Percentiles rank a stretch among this genome's conserved stretches.
Evolutionary conservation across 2,113 vertebrate genomes (phyloP).

Genomic region (Anguilla japonica): DNA sequence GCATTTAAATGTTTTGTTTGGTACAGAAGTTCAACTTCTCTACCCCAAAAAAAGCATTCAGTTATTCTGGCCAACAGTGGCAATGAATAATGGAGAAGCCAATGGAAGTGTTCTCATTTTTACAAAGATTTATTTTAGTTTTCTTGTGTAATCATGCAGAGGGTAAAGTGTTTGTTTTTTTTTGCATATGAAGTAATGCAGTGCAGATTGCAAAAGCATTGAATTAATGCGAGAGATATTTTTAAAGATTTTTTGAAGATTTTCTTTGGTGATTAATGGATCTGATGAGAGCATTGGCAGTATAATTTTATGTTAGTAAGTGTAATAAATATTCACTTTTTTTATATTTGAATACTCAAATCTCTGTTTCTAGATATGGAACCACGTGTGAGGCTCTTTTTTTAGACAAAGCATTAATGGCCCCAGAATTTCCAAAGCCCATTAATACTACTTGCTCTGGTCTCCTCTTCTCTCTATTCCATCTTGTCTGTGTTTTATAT

Average conservation of each 20-base stretch:
- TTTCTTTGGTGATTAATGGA: not conserved
- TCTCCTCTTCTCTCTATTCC: no score
- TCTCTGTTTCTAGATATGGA: not conserved
- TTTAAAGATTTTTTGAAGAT: not conserved
- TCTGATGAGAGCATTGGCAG: not conserved
- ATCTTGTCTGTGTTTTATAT: no score
- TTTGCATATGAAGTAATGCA: no score
- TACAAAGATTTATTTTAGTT: not conserved
- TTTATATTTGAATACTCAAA: not conserved
- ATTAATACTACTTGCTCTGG: no score
- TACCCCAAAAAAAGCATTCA: conserved; percentile 24
- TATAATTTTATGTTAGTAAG: no score
- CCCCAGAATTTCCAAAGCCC: not conserved
- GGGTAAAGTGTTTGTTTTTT: not conserved
- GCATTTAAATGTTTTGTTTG: not conserved
- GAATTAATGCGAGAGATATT: not conserved
- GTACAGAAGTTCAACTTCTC: not conserved
- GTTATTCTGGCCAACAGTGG: conserved; percentile 19
- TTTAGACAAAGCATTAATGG: not conserved
- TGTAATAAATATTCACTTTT: not conserved
- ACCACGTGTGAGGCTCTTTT: not conserved
- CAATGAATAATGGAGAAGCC: conserved; percentile 23
- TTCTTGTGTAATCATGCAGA: not conserved
- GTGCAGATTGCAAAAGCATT: not conserved
- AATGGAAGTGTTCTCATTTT: not conserved